Percentiles rank a stretch among this genome's conserved stretches.
These are phyloP conservation scores for Peromyscus maniculatus DNA, from an alignment of 2,113 vertebrate genomes.

Conservation along the genomic window DNA sequence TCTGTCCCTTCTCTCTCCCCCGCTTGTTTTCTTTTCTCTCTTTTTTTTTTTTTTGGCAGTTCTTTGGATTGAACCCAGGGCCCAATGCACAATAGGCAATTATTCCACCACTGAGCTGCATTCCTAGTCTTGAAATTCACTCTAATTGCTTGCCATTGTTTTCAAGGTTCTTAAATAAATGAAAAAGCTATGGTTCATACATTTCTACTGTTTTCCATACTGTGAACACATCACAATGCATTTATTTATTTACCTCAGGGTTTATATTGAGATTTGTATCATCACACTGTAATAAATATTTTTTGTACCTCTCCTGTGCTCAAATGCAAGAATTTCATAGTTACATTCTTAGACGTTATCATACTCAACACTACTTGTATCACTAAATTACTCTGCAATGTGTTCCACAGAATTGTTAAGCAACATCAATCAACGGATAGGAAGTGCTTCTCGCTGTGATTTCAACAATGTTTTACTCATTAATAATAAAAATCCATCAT, in stretches of 20 bases:
- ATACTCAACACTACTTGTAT: neutral
- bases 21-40: neutral
- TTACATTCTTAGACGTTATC: neutral
- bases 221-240: neutral
- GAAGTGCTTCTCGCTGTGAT: neutral
- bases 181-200: neutral
- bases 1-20: neutral
- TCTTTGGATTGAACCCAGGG: neutral
- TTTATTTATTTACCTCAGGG: constrained; percentile 1
- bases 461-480: neutral
- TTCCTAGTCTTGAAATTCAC: neutral
- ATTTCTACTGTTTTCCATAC: constrained; percentile 34
- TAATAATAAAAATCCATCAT: constrained; percentile 8
- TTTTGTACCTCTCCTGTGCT: neutral
- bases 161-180: neutral
- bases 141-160: neutral
- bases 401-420: neutral
- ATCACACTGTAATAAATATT: constrained; percentile 7
- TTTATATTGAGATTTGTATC: neutral
- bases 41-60: neutral
- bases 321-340: constrained; percentile 31
- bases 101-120: neutral
- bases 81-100: accelerated
- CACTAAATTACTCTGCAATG: constrained; percentile 4
- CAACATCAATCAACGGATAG: neutral